phyloP scores from a whole-genome alignment of 2,113 vertebrate species.

The Ptyas mucosa region DNA sequence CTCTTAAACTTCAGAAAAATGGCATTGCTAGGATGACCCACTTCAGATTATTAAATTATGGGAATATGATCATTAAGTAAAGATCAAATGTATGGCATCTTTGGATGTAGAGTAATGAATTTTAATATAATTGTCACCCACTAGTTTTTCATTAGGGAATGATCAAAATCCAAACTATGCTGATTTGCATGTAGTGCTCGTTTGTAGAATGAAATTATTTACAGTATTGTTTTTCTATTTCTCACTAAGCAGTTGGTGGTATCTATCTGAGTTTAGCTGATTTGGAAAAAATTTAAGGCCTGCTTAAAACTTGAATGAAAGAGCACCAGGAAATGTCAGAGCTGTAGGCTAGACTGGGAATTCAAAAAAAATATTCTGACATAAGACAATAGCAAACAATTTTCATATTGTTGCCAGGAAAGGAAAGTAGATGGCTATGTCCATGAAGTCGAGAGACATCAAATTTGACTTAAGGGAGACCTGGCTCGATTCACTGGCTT shows the following conservation, averaged over 20 bases:
- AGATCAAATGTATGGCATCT: background rate
- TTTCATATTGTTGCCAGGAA: background rate
- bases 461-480: background rate
- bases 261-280: background rate
- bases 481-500: background rate
- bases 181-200: background rate
- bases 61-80: background rate
- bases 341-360: background rate
- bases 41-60: background rate
- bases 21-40: background rate
- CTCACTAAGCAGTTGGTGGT: background rate
- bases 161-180: background rate
- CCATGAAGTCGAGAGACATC: background rate
- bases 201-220: background rate
- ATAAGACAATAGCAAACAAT: background rate
- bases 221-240: background rate
- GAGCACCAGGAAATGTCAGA: background rate
- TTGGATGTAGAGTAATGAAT: background rate
- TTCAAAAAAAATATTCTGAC: background rate
- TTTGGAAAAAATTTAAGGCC: background rate
- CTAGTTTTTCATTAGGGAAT: background rate
- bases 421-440: background rate
- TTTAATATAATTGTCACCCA: background rate
- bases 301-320: background rate
- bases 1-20: background rate